Evolutionary conservation across 2,113 vertebrate genomes (phyloP).

Genomic region (Ailuropoda melanoleuca): DNA sequence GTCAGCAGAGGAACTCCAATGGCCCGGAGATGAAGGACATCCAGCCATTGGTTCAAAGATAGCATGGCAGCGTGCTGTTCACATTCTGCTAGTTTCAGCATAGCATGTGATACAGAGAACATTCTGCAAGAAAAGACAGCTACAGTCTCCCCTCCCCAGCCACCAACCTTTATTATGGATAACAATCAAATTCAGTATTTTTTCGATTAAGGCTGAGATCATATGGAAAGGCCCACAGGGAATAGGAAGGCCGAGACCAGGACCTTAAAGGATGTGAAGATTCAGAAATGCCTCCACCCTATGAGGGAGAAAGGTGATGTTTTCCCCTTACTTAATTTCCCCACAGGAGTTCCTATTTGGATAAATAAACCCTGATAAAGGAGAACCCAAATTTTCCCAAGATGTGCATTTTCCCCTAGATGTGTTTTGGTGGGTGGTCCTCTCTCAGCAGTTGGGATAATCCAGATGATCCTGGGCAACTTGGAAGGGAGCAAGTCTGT

Average conservation of each 20-base stretch:
- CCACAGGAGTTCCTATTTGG: neutral
- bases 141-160: neutral
- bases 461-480: slow-evolving; percentile 41
- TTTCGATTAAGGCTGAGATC: neutral
- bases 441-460: slow-evolving; percentile 37
- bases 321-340: neutral
- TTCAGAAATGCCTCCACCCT: neutral
- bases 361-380: slow-evolving; percentile 36
- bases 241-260: neutral
- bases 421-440: slow-evolving; percentile 62
- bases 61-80: accelerated
- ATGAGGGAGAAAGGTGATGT: neutral
- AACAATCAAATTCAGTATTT: neutral
- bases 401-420: neutral
- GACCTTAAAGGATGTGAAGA: neutral
- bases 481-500: slow-evolving; percentile 32
- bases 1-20: neutral
- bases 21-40: neutral
- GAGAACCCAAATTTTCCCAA: slow-evolving; percentile 36
- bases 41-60: neutral
- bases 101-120: accelerated
- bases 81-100: neutral
- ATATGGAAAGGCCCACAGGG: neutral
- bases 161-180: neutral
- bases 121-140: neutral